These are phyloP conservation scores for Contarinia nasturtii DNA, from an alignment of 1,140 invertebrate species.

Conservation along the genomic window DNA sequence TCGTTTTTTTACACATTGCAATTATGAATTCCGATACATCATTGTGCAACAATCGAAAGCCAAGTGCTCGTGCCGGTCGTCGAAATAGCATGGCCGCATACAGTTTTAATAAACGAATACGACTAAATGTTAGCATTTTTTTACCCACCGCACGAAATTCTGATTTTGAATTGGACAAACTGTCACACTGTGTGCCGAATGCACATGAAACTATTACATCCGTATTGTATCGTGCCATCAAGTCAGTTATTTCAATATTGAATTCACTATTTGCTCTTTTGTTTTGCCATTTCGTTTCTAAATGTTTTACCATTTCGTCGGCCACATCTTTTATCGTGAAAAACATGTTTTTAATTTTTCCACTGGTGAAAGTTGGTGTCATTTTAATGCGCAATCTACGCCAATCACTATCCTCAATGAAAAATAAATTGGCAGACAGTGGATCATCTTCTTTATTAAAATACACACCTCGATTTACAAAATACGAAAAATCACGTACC, in stretches of 20 bases:
- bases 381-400: slow-evolving; percentile 25
- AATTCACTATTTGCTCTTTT: neutral
- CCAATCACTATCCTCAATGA: slow-evolving; percentile 21
- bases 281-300: slow-evolving; percentile 6
- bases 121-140: neutral
- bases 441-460: slow-evolving; percentile 8
- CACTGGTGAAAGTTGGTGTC: slow-evolving; percentile 28
- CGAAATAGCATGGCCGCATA: neutral
- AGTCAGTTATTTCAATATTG: slow-evolving; percentile 16
- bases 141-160: slow-evolving; percentile 12
- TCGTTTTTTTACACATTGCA: slow-evolving; percentile 30
- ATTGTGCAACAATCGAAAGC: slow-evolving; percentile 19
- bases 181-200: slow-evolving; percentile 23
- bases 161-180: slow-evolving; percentile 15
- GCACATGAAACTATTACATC: slow-evolving; percentile 25
- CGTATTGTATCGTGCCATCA: slow-evolving; percentile 22
- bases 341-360: slow-evolving; percentile 31
- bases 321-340: slow-evolving; percentile 10
- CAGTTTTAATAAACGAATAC: neutral
- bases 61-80: slow-evolving; percentile 5
- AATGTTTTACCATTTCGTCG: slow-evolving; percentile 10
- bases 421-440: slow-evolving; percentile 7
- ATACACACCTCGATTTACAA: slow-evolving; percentile 8
- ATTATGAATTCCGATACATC: slow-evolving; percentile 28
- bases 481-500: slow-evolving; percentile 4